phyloP scores from a whole-genome alignment of 2,113 vertebrate genomes.

The Cranoglanis bouderius region DNA sequence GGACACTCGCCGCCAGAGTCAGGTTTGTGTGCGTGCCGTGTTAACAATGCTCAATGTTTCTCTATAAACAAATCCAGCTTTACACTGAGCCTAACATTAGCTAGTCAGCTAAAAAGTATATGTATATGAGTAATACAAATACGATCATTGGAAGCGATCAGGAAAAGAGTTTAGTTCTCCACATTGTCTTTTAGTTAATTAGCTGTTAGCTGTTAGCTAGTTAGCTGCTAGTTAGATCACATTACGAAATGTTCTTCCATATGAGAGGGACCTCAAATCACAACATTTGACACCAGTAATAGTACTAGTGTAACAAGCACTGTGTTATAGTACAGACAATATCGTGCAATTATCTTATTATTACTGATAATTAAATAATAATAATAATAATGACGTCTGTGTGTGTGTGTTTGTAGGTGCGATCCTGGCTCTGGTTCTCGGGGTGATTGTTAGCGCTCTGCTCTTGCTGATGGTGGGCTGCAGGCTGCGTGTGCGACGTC shows the following conservation, averaged over 20 bases:
- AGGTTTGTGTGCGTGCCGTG: constrained; percentile 68
- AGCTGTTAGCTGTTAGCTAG: too few species aligned
- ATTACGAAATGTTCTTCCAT: too few species aligned
- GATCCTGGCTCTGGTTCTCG: constrained; percentile 89
- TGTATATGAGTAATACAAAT: not conserved
- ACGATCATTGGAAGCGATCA: not conserved
- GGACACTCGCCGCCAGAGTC: constrained; percentile 84
- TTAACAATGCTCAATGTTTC: not conserved
- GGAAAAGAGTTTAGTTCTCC: not conserved
- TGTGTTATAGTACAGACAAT: not conserved
- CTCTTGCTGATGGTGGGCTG: constrained; percentile 93
- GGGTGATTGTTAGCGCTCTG: constrained; percentile 88
- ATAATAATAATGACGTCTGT: not conserved
- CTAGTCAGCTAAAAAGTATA: not conserved
- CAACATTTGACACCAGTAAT: not conserved
- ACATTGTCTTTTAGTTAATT: not conserved
- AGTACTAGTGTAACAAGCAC: not conserved
- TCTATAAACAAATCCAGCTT: not conserved
- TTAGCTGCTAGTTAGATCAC: too few species aligned
- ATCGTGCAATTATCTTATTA: not conserved
- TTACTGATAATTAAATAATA: not conserved
- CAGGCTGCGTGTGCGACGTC: constrained; percentile 85
- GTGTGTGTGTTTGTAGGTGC: constrained; percentile 75
- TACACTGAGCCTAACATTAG: not conserved
- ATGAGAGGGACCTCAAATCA: not conserved